Base-by-base conservation (phyloP, 1,140 invertebrate species). In the Zophobas atratus region DNA sequence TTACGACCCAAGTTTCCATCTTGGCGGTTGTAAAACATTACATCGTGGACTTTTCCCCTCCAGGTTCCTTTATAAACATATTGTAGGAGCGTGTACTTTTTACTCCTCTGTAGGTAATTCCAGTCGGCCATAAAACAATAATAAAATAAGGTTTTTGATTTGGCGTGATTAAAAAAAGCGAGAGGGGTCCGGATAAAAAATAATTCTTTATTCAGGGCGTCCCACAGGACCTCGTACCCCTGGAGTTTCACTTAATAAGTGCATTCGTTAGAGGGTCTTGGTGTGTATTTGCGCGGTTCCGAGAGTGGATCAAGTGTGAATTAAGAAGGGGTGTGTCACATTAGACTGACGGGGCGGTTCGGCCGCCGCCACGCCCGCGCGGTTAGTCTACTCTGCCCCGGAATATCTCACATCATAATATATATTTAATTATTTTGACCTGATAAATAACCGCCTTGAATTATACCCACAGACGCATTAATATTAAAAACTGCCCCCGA, bases 101-200 rank as follows among this genome's bases (percentile, higher is more conserved):
- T 55, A 70, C 77, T 78, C 77, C 35, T 63, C 35, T 63, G 57
- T 38, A 67, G 60, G 60, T 67, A 67, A 67, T 73, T 73, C 55
- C 48, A 34, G n/a, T 20, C 38, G 78, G 73, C 80, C 82, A 78
- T 85, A 85, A 85, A 85, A 84, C 84, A 85, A 84, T 85, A 84
- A 85, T 83, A 85, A 83, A 83, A 79, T 82, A 82, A 81, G 83
- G 81, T 83, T 84, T 84, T 83, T 84, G 82, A 85, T 84, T 84
- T 81, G 81, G 82, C 79, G 80, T 85, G 84, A 85, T 85, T 85
- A 85, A 85, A 85, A 84, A 85, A 84, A 79, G 57, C 70, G 77
- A 70, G 73, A 70, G 38, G 55, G 56, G 39, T 76, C 53, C 51
- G 72, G 38, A 76, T 81, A 77, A 78, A 63, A 78, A 82, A 82